Base-by-base conservation (phyloP, 2,797 vertebrate species). In the Channa striata region DNA sequence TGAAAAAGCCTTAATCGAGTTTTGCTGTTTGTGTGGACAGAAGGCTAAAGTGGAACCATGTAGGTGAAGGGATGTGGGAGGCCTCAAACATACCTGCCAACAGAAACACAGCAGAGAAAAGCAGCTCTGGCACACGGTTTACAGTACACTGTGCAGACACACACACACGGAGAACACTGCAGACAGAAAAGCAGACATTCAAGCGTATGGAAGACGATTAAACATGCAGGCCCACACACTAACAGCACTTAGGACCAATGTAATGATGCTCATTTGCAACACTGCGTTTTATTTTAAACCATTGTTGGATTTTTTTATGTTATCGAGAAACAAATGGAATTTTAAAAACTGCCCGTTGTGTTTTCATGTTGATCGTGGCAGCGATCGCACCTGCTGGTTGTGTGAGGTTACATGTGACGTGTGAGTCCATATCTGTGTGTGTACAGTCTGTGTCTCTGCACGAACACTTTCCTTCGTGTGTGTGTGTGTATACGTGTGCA, bases 61-160 rank as follows among this genome's bases (percentile, higher is more conserved):
- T 68, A 77, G 79, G 74, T 82, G 78, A 78, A 56, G 46, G 23
- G 65, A 59, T 59, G 78, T 70, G 61, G 82, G 69, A 72, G 76
- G 71, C 48, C 67, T 77, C 54, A n/a, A 60, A 69, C 53, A 46
- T 21, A 50, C 57, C 34, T 61, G 71, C 61, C 57, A 69, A 50
- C 25, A 49, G 16, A 3, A 51, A 3, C n/a, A 42, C 44, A 57
- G 33, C 53, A 42, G 46, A 68, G 71, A 80, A 60, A 50, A 4
- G 6, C 39, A 57, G 17, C 11, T 56, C 47, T 46, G 59, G 50
- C 14, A 13, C 30, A 42, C 33, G 19, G 8, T 4, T n/a, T n/a
- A n/a, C n/a, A n/a, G n/a, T n/a, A n/a, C n/a, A n/a, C 21, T 13
- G 25, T 5, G 20, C 16, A 58, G 17, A 71, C 33, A 56, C 36